These are phyloP conservation scores for Calvadosia cruxmelitensis DNA, from an alignment of 30 jellyfish, hydroid and myxozoan genomes.

Conservation along the genomic window DNA sequence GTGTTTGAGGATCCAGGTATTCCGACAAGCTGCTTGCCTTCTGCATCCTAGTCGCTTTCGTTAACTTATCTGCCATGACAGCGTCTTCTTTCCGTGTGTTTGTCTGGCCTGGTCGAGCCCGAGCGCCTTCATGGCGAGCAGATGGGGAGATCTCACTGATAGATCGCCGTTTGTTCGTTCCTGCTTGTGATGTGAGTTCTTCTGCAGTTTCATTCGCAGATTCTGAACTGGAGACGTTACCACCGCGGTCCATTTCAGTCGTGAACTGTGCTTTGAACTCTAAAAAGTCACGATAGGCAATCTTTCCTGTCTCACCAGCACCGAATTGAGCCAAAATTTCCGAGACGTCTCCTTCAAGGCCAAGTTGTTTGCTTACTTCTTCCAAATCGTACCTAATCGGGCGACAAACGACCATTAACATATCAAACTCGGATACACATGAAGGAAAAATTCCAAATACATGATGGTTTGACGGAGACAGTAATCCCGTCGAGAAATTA, in stretches of 20 bases:
- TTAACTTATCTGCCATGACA: background rate
- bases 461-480: too few relatives aligned
- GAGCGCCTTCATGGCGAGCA: too few relatives aligned
- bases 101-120: background rate
- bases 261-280: conserved; percentile 37
- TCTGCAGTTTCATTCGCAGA: conserved; percentile 57
- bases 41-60: background rate
- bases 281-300: conserved; percentile 64
- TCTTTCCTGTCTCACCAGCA: conserved; percentile 68
- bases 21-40: conserved; percentile 3
- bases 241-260: conserved; percentile 51
- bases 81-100: background rate
- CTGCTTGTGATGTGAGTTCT: background rate
- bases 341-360: conserved; percentile 72
- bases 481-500: too few relatives aligned
- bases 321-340: conserved; percentile 88
- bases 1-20: conserved; percentile 34
- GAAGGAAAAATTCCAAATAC: background rate
- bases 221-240: conserved; percentile 82
- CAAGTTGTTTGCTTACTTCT: conserved; percentile 84
- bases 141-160: background rate
- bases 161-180: background rate
- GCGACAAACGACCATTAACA: background rate
- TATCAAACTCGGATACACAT: background rate
- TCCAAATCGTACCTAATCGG: conserved; percentile 70